Evolutionary conservation across 1,140 invertebrate species (phyloP).

Genomic region (Leptopilina boulardi): DNA sequence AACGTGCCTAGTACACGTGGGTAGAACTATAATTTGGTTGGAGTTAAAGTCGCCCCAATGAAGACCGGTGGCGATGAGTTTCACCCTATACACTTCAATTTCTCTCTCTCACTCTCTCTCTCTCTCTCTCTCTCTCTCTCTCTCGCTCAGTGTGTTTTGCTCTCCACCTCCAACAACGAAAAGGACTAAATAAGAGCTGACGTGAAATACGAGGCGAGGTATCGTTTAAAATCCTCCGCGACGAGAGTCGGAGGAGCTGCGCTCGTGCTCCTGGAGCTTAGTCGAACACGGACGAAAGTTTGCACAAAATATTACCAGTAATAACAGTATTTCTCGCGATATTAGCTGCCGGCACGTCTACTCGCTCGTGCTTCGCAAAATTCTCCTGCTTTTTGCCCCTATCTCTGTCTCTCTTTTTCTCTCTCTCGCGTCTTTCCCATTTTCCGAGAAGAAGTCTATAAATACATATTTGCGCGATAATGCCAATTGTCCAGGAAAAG

Average conservation of each 20-base stretch:
- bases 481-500: background rate
- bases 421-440: background rate
- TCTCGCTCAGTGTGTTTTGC: too few species aligned
- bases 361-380: slow-evolving; percentile 8
- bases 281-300: slow-evolving; percentile 57
- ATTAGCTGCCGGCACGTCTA: slow-evolving; percentile 61
- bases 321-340: slow-evolving; percentile 73
- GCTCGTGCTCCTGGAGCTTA: slow-evolving; percentile 41
- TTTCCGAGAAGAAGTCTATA: background rate
- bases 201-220: slow-evolving; percentile 61
- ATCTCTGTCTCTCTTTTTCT: too few species aligned
- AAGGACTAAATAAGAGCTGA: slow-evolving; percentile 58
- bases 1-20: slow-evolving; percentile 24
- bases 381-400: slow-evolving; percentile 3
- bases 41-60: slow-evolving; percentile 20
- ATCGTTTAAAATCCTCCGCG: slow-evolving; percentile 63
- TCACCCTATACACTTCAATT: background rate
- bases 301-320: slow-evolving; percentile 68
- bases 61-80: slow-evolving; percentile 29
- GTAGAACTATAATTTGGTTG: slow-evolving; percentile 2
- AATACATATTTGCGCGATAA: slow-evolving; percentile 19
- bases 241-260: slow-evolving; percentile 50
- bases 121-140: too few species aligned
- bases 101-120: too few species aligned
- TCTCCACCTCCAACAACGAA: background rate